A percentile compares a stretch with the other conserved stretches of the same genome.
Conservation (phyloP, 2,113 vertebrate species). For the Nycticryphes semicollaris region DNA sequence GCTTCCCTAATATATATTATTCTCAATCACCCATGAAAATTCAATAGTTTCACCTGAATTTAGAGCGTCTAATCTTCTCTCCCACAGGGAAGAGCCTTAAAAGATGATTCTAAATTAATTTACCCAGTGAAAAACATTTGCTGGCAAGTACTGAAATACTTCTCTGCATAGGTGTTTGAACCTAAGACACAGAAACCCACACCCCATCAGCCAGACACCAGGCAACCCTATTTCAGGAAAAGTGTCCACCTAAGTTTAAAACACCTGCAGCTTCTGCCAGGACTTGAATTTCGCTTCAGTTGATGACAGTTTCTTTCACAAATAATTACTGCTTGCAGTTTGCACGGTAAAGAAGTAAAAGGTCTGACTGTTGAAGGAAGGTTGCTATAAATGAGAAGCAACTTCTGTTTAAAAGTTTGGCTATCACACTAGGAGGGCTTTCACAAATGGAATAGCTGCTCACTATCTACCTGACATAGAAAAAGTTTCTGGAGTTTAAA, state of each 20-base stretch:
- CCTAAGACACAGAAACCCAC: background rate
- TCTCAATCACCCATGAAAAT: background rate
- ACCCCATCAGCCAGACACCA: background rate
- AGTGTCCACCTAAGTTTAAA: background rate
- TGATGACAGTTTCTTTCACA: background rate
- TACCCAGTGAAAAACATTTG: background rate
- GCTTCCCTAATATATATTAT: background rate
- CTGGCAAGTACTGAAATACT: background rate
- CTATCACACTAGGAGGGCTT: background rate
- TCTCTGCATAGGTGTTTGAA: background rate
- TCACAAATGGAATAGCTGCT: background rate
- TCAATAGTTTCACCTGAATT: background rate
- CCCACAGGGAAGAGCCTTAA: background rate
- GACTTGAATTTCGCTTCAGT: background rate
- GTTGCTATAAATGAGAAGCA: background rate
- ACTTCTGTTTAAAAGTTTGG: background rate
- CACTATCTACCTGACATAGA: background rate
- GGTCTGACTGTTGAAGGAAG: background rate
- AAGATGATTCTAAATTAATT: background rate
- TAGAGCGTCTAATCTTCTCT: background rate
- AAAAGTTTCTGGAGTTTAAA: background rate
- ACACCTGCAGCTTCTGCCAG: background rate
- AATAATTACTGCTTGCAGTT: constrained; percentile 1
- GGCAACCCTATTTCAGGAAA: background rate
- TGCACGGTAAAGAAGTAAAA: background rate